Percentiles rank a stretch among this genome's conserved stretches.
These are phyloP conservation scores for Brienomyrus brachyistius DNA, from an alignment of 2,113 vertebrate species.

Conservation along the genomic window DNA sequence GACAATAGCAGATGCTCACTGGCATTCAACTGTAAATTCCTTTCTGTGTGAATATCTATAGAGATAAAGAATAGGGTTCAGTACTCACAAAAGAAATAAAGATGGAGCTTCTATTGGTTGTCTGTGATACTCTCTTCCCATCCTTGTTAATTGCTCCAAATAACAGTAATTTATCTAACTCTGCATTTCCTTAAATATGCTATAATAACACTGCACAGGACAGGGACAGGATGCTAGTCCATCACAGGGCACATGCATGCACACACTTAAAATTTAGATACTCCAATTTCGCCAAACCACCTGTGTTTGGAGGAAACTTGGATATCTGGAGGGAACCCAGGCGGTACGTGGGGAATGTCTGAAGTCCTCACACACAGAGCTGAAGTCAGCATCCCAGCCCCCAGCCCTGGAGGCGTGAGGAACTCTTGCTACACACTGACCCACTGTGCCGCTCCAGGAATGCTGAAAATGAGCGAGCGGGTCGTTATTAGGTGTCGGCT, in stretches of 20 bases:
- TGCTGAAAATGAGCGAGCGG: neutral
- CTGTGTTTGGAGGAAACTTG: neutral
- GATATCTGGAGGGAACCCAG: neutral
- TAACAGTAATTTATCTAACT: neutral
- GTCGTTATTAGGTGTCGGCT: neutral
- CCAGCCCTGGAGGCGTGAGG: neutral
- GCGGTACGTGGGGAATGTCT: neutral
- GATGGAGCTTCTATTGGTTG: neutral
- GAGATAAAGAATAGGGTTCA: neutral
- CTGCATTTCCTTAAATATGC: neutral
- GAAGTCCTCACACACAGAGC: neutral
- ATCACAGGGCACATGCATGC: neutral
- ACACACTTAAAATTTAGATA: neutral
- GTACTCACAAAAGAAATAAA: neutral
- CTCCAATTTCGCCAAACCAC: neutral
- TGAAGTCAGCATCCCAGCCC: neutral
- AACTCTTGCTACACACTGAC: neutral
- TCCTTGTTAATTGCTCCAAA: neutral
- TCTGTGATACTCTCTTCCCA: neutral
- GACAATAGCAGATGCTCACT: neutral
- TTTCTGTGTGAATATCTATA: conserved; percentile 3
- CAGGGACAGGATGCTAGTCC: neutral
- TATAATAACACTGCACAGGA: neutral
- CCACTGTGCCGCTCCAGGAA: neutral
- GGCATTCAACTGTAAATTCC: neutral